Percentiles rank a stretch among this genome's conserved stretches.
Evolutionary conservation across 2,888 invertebrate genomes (phyloP).

Genomic region (Diploptera punctata): DNA sequence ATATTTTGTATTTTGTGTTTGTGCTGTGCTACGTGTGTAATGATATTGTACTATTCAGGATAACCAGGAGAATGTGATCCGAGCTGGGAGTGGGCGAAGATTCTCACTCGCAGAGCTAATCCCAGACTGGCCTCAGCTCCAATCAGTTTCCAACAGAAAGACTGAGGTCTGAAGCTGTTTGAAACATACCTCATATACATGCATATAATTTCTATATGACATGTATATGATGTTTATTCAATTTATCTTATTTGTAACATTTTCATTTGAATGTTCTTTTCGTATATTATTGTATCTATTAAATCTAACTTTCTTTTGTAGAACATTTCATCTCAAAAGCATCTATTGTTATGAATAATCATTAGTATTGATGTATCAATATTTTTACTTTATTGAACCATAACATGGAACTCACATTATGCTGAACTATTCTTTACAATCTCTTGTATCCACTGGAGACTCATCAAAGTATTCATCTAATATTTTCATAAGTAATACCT

Average conservation of each 20-base stretch:
- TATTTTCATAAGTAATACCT: too few relatives aligned
- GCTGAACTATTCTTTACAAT: too few relatives aligned
- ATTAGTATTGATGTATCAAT: too few relatives aligned
- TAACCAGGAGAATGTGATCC: constrained; percentile 9
- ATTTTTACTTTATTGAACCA: too few relatives aligned
- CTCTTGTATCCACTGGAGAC: too few relatives aligned
- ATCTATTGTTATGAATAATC: too few relatives aligned
- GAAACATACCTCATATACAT: constrained; percentile 20
- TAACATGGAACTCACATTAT: too few relatives aligned
- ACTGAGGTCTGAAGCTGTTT: constrained; percentile 41
- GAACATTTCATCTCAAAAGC: neutral
- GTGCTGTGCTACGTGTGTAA: neutral
- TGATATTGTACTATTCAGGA: constrained; percentile 11
- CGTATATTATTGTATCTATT: neutral
- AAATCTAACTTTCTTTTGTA: neutral
- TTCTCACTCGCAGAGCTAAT: constrained; percentile 93
- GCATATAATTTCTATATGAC: constrained; percentile 8
- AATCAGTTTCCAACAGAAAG: constrained; percentile 49
- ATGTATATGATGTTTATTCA: neutral
- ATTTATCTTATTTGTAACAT: neutral
- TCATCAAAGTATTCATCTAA: too few relatives aligned
- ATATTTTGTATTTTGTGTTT: neutral
- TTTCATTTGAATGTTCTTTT: neutral
- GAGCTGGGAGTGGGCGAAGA: constrained; percentile 63
- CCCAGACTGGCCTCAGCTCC: constrained; percentile 94